Evolutionary conservation across 2,797 vertebrate species (phyloP).

Genomic region (Pitangus sulphuratus): DNA sequence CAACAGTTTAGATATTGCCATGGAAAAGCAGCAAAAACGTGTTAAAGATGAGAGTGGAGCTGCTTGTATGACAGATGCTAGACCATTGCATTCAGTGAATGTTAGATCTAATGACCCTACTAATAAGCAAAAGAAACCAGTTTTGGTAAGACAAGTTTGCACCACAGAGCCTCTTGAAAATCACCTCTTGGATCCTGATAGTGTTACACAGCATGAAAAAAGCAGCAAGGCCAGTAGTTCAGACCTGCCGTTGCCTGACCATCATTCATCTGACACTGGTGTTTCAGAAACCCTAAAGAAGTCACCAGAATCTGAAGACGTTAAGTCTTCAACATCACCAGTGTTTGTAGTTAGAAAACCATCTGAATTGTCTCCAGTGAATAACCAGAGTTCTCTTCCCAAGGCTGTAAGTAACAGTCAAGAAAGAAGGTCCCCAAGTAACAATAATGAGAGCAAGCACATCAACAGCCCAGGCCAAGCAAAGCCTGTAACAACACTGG

Average conservation of each 20-base stretch:
- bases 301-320: slow-evolving; percentile 76
- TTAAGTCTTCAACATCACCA: slow-evolving; percentile 49
- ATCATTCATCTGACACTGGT: slow-evolving; percentile 67
- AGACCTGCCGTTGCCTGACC: slow-evolving; percentile 63
- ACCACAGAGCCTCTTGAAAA: slow-evolving; percentile 91
- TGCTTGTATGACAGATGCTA: slow-evolving; percentile 83
- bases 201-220: slow-evolving; percentile 75
- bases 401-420: slow-evolving; percentile 81
- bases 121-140: slow-evolving; percentile 88
- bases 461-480: slow-evolving; percentile 79
- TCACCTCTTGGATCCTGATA: slow-evolving; percentile 81
- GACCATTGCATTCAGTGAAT: slow-evolving; percentile 80
- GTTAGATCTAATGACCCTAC: slow-evolving; percentile 81
- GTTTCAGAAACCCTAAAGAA: slow-evolving; percentile 73
- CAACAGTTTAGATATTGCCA: slow-evolving; percentile 98
- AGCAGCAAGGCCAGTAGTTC: slow-evolving; percentile 39
- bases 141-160: slow-evolving; percentile 92
- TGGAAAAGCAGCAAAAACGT: slow-evolving; percentile 98
- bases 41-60: slow-evolving; percentile 96
- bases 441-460: slow-evolving; percentile 76
- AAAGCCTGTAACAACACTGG: slow-evolving; percentile 78
- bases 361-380: slow-evolving; percentile 60
- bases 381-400: slow-evolving; percentile 56
- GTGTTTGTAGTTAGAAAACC: slow-evolving; percentile 60
- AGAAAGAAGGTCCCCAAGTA: slow-evolving; percentile 78